A percentile compares a stretch with the other conserved stretches of the same genome.
Conservation (phyloP, 2,888 invertebrate species). For the Malthinus flaveolus region DNA sequence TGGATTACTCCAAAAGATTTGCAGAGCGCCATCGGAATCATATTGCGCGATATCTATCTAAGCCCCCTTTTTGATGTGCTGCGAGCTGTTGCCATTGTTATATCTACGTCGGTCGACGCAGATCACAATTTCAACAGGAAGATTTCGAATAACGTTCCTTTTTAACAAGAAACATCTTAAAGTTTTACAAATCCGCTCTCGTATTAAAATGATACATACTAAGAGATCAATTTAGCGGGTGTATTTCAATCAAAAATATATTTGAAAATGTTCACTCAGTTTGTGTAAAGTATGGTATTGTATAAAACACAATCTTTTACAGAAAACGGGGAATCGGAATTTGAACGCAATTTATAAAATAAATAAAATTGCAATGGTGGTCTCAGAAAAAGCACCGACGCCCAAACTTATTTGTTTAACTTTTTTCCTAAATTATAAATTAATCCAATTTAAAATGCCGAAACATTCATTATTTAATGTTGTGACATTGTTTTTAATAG, state of each 20-base stretch:
- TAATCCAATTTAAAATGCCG: neutral
- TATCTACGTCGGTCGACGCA: slow-evolving; percentile 39
- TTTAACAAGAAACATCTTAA: neutral
- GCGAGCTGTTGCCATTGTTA: slow-evolving; percentile 47
- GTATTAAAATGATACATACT: slow-evolving; percentile 23
- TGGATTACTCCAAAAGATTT: slow-evolving; percentile 48
- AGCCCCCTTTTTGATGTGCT: slow-evolving; percentile 48
- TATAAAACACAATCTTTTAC: slow-evolving; percentile 46
- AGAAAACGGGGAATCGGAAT: slow-evolving; percentile 28
- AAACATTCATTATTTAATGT: no score
- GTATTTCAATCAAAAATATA: slow-evolving; percentile 51
- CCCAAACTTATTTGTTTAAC: neutral
- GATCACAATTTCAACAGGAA: slow-evolving; percentile 34
- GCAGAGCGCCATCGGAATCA: slow-evolving; percentile 49
- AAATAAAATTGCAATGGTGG: slow-evolving; percentile 2
- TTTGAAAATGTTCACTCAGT: slow-evolving; percentile 45
- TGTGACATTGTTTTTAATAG: no score
- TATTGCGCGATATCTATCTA: slow-evolving; percentile 51
- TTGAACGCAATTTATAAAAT: slow-evolving; percentile 13
- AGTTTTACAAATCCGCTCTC: slow-evolving; percentile 26
- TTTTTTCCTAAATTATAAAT: neutral
- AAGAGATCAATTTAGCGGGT: slow-evolving; percentile 47
- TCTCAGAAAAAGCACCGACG: neutral
- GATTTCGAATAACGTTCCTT: neutral
- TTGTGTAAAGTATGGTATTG: slow-evolving; percentile 43